These are phyloP conservation scores for Mirza zaza DNA, from an alignment of 2,113 vertebrate genomes.

Conservation along the genomic window DNA sequence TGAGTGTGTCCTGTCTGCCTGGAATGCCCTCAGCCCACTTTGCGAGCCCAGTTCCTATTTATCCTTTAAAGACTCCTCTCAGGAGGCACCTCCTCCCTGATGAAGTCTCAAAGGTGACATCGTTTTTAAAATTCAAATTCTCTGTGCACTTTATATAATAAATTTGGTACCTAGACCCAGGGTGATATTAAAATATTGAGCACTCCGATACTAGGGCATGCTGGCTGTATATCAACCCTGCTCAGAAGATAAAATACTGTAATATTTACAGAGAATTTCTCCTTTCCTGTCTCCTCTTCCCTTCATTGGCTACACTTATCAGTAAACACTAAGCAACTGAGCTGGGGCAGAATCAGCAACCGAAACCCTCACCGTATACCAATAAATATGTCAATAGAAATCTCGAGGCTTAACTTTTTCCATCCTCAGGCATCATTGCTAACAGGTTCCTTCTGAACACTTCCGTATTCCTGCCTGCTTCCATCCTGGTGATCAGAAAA, in stretches of 20 bases:
- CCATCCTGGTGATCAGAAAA: neutral
- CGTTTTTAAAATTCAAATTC: constrained; percentile 54
- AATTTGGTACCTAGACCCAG: neutral
- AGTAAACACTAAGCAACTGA: neutral
- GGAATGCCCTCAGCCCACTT: neutral
- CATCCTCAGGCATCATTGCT: neutral
- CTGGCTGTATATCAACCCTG: neutral
- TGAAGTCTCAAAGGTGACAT: constrained; percentile 34
- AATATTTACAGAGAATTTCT: constrained; percentile 39
- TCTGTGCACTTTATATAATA: constrained; percentile 10
- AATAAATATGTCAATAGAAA: constrained; percentile 6
- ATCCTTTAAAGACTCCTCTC: constrained; percentile 17
- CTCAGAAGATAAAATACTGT: neutral
- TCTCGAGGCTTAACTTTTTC: neutral
- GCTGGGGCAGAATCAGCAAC: neutral
- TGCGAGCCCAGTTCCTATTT: neutral
- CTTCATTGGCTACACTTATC: neutral
- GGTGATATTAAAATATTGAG: constrained; percentile 44
- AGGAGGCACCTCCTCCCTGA: neutral
- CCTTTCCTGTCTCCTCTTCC: constrained; percentile 7
- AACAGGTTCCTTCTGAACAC: neutral
- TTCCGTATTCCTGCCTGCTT: neutral
- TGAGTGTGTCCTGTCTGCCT: neutral
- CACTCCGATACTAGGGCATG: neutral
- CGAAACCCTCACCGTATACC: neutral